Base-by-base conservation (phyloP, 2,113 vertebrate genomes). In the Rhynchopsitta pachyrhyncha region DNA sequence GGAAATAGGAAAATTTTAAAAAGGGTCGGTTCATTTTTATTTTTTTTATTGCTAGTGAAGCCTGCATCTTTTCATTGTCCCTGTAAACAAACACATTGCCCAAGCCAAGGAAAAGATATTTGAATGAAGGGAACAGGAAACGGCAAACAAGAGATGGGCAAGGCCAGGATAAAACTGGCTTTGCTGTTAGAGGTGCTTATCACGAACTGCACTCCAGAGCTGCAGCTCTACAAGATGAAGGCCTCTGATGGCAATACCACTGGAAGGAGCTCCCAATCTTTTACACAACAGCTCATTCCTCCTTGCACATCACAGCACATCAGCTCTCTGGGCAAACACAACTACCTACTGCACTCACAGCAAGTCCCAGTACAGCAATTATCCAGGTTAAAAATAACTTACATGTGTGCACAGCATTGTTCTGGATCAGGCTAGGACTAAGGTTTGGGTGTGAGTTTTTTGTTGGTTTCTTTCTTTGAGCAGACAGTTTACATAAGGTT, bases 231-330 rank as follows among this genome's bases (percentile, higher is more conserved):
- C 0, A 0, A 86, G 47, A 28, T 1, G 0, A 69, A 49, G 7
- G 44, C n/a, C 20, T 69, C 47, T 17, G 11, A 73, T 23, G 33
- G 47, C 35, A 92, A 50, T 1, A 60, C 2, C 17, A 46, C 33
- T 11, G 3, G 0, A 12, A 67, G 55, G 29, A 73, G 44, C 5
- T 55, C 41, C 74, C 5, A 2, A 22, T 7, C 42, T 47, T 50
- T 75, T 13, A 50, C 4, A 52, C 29, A 74, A 12, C 49, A 64
- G 6, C 47, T 69, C 11, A 2, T 28, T 78, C 31, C 69, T 49
- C 71, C 37, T 25, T 0, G 0, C 28, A 11, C 28, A 11, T 10
- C 1, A 0, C 49, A 28, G 14, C 49, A 73, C 2, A 4, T 19
- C 42, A 66, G 73, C 18, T 31, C 29, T 31, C 29, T 4, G 27